Conservation (phyloP, 1,140 invertebrate genomes). For the Latrodectus geometricus region DNA sequence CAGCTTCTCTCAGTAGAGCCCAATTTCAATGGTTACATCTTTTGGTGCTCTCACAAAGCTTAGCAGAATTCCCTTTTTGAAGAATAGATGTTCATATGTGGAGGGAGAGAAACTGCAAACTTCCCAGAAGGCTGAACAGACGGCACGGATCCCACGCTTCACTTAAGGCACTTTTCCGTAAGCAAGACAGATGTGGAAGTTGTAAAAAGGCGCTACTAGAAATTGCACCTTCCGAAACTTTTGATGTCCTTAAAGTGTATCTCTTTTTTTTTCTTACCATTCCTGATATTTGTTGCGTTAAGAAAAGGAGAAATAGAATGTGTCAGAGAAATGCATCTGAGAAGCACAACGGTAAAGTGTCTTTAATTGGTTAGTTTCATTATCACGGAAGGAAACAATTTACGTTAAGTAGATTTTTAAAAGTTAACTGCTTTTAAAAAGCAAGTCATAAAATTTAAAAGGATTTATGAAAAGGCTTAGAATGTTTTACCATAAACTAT, state of each 20-base stretch:
- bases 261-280: conserved; percentile 2
- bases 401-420: not conserved
- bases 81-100: conserved; percentile 32
- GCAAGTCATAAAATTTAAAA: too few relatives aligned
- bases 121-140: conserved; percentile 26
- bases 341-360: too few relatives aligned
- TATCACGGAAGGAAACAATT: not conserved
- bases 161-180: conserved; percentile 50
- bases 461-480: too few relatives aligned
- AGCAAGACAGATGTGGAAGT: conserved; percentile 56
- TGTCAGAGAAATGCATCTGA: too few relatives aligned
- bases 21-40: conserved; percentile 37
- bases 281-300: not conserved
- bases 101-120: conserved; percentile 8
- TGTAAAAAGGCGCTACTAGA: conserved; percentile 45
- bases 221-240: conserved; percentile 38
- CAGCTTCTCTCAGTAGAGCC: conserved; percentile 8
- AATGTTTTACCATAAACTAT: too few relatives aligned
- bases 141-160: conserved; percentile 36
- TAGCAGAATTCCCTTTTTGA: conserved; percentile 27
- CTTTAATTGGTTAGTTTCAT: too few relatives aligned
- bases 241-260: conserved; percentile 26
- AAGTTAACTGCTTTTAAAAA: too few relatives aligned
- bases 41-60: conserved; percentile 30
- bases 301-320: too few relatives aligned